Evolutionary conservation across 2,888 invertebrate genomes (phyloP).

Genomic region (Thymelicus lineola): DNA sequence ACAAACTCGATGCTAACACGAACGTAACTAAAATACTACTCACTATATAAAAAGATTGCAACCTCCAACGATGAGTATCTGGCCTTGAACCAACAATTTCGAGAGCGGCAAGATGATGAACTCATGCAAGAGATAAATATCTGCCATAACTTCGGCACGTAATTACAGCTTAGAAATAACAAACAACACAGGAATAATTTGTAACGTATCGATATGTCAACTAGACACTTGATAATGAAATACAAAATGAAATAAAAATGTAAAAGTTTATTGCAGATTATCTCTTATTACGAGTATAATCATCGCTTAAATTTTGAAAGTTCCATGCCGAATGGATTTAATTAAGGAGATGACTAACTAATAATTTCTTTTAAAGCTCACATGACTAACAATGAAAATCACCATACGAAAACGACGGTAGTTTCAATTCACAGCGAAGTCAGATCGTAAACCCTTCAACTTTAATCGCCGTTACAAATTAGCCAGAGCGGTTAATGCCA

Average conservation of each 20-base stretch:
- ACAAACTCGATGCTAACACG: background rate
- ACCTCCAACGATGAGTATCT: background rate
- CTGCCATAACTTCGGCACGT: background rate
- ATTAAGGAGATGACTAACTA: too few species aligned
- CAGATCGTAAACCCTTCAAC: slow-evolving; percentile 5
- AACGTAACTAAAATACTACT: background rate
- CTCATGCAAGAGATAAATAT: slow-evolving; percentile 1
- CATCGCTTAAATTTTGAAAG: too few species aligned
- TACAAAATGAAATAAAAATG: too few species aligned
- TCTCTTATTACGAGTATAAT: too few species aligned
- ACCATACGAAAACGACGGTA: background rate
- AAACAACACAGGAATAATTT: background rate
- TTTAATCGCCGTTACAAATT: slow-evolving; percentile 39
- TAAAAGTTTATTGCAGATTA: too few species aligned
- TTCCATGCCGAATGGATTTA: too few species aligned
- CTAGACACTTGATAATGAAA: too few species aligned
- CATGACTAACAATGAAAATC: background rate
- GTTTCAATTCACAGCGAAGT: background rate
- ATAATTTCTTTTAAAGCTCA: background rate
- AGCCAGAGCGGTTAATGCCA: slow-evolving; percentile 31
- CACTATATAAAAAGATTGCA: background rate
- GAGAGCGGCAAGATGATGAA: background rate
- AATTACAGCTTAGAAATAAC: slow-evolving; percentile 3
- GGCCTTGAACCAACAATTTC: slow-evolving; percentile 13
- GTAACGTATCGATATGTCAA: too few species aligned